Evolutionary conservation across 1,140 invertebrate genomes (phyloP).

Genomic region (Rhagoletis pomonella): DNA sequence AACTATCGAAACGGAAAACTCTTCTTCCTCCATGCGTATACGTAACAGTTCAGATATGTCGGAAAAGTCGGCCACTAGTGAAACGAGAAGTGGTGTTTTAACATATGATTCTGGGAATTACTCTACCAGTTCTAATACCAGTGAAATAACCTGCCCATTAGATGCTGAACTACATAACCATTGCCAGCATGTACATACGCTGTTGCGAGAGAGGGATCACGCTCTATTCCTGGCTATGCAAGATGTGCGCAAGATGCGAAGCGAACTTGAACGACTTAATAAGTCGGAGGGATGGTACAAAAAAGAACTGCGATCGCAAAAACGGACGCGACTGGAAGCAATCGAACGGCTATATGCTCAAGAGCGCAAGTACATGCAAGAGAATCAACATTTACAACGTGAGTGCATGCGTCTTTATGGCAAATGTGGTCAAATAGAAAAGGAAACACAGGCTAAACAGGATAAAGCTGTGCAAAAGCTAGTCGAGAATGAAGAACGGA

Average conservation of each 20-base stretch:
- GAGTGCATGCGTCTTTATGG: slow-evolving; percentile 63
- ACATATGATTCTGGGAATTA: slow-evolving; percentile 35
- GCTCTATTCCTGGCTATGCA: slow-evolving; percentile 62
- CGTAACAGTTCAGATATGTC: not conserved
- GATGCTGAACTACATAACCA: slow-evolving; percentile 27
- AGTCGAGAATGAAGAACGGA: not conserved
- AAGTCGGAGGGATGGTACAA: slow-evolving; percentile 72
- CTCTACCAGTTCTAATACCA: not conserved
- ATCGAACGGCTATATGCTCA: slow-evolving; percentile 68
- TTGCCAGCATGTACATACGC: not conserved
- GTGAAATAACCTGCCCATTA: not conserved
- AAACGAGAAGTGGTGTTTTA: not conserved
- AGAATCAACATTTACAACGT: slow-evolving; percentile 68
- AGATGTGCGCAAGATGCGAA: slow-evolving; percentile 66
- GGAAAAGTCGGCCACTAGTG: not conserved
- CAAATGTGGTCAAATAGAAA: slow-evolving; percentile 63
- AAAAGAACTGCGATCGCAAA: slow-evolving; percentile 67
- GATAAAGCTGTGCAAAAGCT: not conserved
- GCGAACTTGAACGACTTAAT: slow-evolving; percentile 66
- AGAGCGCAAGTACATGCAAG: slow-evolving; percentile 69
- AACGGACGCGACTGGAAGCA: slow-evolving; percentile 65
- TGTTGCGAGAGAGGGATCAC: slow-evolving; percentile 43
- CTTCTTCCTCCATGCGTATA: not conserved
- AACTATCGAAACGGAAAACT: not conserved
- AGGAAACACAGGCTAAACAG: slow-evolving; percentile 48